Percentiles rank a stretch among this genome's conserved stretches.
These are phyloP conservation scores for Phymorhynchus buccinoides DNA, from an alignment of 1,140 invertebrate species.

Conservation along the genomic window DNA sequence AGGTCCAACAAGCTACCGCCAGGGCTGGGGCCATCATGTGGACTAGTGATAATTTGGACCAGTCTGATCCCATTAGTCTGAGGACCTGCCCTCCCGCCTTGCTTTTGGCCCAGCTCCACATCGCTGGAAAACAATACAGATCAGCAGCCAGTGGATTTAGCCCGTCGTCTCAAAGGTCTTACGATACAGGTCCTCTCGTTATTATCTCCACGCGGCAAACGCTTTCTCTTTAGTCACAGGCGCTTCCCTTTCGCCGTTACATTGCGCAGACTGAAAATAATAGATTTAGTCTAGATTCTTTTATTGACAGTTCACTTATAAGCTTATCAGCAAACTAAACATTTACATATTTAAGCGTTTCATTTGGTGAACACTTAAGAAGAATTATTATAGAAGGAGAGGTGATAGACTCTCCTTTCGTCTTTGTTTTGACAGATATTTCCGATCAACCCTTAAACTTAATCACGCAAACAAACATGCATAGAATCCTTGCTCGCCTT, in stretches of 20 bases:
- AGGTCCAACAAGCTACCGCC: neutral
- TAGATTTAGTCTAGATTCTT: neutral
- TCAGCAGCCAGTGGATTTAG: neutral
- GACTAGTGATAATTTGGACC: neutral
- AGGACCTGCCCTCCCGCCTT: neutral
- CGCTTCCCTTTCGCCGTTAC: too few species aligned
- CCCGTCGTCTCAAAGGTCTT: neutral
- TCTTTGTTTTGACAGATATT: neutral
- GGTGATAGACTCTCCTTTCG: neutral
- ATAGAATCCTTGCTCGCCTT: neutral
- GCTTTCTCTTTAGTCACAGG: neutral
- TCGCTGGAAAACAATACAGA: constrained; percentile 5
- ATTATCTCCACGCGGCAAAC: neutral
- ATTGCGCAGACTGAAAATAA: too few species aligned
- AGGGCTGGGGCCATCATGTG: neutral
- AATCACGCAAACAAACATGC: neutral
- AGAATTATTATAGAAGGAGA: too few species aligned
- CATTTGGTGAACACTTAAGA: too few species aligned
- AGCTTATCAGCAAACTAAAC: neutral
- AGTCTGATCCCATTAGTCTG: neutral
- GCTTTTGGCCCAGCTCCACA: neutral
- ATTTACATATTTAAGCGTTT: neutral
- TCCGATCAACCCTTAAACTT: neutral
- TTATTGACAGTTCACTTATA: neutral
- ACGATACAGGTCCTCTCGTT: neutral